Evolutionary conservation across 2,797 vertebrate species (phyloP).

Genomic region (Rousettus madagascariensis): DNA sequence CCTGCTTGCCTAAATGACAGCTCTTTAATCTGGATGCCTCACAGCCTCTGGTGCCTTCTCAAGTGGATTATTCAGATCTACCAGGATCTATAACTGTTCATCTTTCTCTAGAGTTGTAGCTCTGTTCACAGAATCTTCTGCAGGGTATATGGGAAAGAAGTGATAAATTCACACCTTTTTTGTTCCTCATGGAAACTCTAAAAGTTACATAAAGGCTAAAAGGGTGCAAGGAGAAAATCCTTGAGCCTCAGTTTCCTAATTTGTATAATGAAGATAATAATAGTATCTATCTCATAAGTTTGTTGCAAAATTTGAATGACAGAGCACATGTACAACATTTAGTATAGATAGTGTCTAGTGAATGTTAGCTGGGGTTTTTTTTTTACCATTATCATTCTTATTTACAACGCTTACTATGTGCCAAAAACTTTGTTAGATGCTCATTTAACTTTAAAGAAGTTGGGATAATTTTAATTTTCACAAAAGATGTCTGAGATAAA

Average conservation of each 20-base stretch:
- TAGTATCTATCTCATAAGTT: not conserved
- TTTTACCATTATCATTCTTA: not conserved
- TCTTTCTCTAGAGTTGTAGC: not conserved
- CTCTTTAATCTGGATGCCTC: not conserved
- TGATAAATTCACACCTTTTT: not conserved
- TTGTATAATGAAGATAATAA: not conserved
- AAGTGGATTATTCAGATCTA: not conserved
- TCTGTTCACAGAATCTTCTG: not conserved
- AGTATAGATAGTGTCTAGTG: not conserved
- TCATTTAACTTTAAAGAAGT: not conserved
- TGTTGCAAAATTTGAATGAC: not conserved
- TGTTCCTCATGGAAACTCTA: not conserved
- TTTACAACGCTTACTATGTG: not conserved
- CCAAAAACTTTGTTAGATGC: not conserved
- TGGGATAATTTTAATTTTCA: not conserved
- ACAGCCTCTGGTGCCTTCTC: not conserved
- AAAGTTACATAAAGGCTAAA: not conserved
- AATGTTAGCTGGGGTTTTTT: not conserved
- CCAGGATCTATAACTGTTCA: not conserved
- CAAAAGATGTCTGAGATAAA: not conserved
- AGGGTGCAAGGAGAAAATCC: not conserved
- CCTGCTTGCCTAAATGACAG: not conserved
- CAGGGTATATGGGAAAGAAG: not conserved
- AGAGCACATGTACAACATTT: not conserved
- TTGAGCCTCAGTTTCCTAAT: not conserved